phyloP scores from a whole-genome alignment of 1,140 invertebrate species.

The Lepidurus arcticus region DNA sequence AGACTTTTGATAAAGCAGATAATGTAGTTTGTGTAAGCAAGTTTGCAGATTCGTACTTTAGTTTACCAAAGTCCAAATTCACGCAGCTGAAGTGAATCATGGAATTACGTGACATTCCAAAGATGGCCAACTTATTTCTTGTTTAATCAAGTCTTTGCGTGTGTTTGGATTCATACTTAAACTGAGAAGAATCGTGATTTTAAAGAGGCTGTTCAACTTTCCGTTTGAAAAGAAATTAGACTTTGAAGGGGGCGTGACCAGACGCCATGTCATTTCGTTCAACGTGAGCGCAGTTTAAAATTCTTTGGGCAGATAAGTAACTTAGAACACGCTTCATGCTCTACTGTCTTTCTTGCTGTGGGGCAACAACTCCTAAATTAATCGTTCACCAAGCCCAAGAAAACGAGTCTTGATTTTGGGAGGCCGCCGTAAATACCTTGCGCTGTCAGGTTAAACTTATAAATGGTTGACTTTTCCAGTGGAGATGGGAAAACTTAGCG shows the following conservation, averaged over 20 bases:
- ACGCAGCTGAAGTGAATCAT: too few relatives aligned
- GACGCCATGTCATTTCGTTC: constrained; percentile 20
- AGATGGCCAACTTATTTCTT: too few relatives aligned
- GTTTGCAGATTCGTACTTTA: too few relatives aligned
- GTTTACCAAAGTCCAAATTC: too few relatives aligned
- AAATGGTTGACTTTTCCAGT: background rate
- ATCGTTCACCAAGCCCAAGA: background rate
- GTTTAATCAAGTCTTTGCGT: too few relatives aligned
- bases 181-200: too few relatives aligned
- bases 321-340: background rate
- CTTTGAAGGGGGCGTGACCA: background rate
- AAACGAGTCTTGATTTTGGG: background rate
- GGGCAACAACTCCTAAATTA: background rate
- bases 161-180: too few relatives aligned
- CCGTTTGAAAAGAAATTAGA: background rate
- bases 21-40: background rate
- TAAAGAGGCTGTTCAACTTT: too few relatives aligned
- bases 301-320: constrained; percentile 32
- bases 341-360: background rate
- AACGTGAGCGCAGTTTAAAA: constrained; percentile 20
- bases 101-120: too few relatives aligned
- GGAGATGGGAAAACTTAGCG: background rate
- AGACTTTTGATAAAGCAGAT: background rate
- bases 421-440: background rate
- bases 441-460: background rate